phyloP scores from a whole-genome alignment of 2,888 invertebrate species.

The Prosapia bicincta region DNA sequence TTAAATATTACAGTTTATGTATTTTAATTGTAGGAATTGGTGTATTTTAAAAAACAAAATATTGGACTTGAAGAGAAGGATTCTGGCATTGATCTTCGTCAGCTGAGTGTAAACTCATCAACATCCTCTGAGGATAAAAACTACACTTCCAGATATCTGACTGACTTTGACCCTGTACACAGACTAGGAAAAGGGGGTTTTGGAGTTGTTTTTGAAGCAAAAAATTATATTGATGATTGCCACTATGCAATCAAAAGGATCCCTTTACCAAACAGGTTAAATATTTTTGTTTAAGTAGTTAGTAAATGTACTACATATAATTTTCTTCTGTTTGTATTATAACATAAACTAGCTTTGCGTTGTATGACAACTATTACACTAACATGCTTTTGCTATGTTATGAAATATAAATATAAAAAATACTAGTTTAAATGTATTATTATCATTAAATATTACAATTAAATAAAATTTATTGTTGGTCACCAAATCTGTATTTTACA shows the following conservation, averaged over 20 bases:
- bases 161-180: constrained; percentile 78
- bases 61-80: constrained; percentile 36
- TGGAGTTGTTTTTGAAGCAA: constrained; percentile 93
- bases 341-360: too few relatives aligned
- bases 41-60: neutral
- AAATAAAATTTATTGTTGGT: too few relatives aligned
- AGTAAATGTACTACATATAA: too few relatives aligned
- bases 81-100: constrained; percentile 40
- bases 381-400: too few relatives aligned
- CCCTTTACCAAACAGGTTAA: constrained; percentile 74
- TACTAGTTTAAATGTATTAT: too few relatives aligned
- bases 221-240: constrained; percentile 90
- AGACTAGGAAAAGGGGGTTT: constrained; percentile 91
- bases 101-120: neutral
- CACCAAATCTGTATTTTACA: too few relatives aligned
- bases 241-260: constrained; percentile 95
- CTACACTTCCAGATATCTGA: constrained; percentile 66
- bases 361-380: too few relatives aligned
- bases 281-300: too few relatives aligned
- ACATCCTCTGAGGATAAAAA: constrained; percentile 13
- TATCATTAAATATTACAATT: too few relatives aligned
- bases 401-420: too few relatives aligned
- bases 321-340: too few relatives aligned
- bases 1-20: too few relatives aligned
- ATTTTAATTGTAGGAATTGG: neutral